These are phyloP conservation scores for Gymnothorax javanicus DNA, from an alignment of 2,797 vertebrate genomes.

Conservation along the genomic window DNA sequence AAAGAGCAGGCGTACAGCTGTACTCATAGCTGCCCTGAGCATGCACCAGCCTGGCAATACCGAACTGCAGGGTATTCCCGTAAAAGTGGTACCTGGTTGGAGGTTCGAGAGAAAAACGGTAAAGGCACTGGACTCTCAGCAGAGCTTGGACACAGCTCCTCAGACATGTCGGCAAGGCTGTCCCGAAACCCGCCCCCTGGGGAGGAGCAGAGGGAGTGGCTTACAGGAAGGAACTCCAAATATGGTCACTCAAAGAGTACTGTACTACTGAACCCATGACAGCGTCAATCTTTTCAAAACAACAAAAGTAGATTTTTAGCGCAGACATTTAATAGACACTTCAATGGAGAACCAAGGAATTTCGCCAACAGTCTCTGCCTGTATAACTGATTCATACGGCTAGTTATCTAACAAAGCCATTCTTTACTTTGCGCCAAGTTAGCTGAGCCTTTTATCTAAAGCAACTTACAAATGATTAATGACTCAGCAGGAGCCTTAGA, in stretches of 20 bases:
- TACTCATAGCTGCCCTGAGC: too few species aligned
- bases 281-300: neutral
- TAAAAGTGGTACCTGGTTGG: slow-evolving; percentile 83
- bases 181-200: slow-evolving; percentile 93
- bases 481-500: too few species aligned
- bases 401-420: neutral
- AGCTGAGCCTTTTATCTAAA: too few species aligned
- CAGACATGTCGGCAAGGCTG: slow-evolving; percentile 96
- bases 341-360: neutral
- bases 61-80: too few species aligned
- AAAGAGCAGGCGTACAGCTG: too few species aligned
- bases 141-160: slow-evolving; percentile 95
- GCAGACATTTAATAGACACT: neutral
- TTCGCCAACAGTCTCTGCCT: neutral
- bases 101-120: slow-evolving; percentile 91
- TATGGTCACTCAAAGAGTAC: neutral
- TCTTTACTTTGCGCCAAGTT: neutral
- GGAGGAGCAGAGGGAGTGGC: neutral
- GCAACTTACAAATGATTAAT: too few species aligned
- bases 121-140: slow-evolving; percentile 89
- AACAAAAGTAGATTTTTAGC: neutral
- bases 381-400: neutral
- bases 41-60: too few species aligned
- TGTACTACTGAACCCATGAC: neutral
- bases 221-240: neutral